phyloP scores from a whole-genome alignment of 2,113 vertebrate species.

The Chaetura pelagica region DNA sequence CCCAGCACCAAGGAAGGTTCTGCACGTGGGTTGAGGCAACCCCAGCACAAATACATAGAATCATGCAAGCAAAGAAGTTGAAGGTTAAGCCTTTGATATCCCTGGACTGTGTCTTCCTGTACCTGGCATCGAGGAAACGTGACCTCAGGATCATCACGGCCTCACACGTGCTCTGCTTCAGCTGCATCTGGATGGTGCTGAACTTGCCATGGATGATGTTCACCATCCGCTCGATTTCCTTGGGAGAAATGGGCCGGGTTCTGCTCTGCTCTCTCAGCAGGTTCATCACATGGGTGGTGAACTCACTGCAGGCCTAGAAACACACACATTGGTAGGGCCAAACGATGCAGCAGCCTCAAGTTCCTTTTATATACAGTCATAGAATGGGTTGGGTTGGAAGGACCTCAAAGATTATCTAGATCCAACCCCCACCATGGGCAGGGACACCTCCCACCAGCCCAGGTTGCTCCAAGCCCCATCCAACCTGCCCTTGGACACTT shows the following conservation, averaged over 20 bases:
- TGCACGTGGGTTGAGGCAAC: too few relatives aligned
- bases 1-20: too few relatives aligned
- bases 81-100: too few relatives aligned
- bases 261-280: slow-evolving; percentile 90
- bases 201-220: slow-evolving; percentile 89
- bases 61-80: too few relatives aligned
- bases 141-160: slow-evolving; percentile 88
- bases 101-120: not conserved
- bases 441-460: too few relatives aligned
- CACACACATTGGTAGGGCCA: not conserved
- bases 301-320: slow-evolving; percentile 89
- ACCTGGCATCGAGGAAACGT: slow-evolving; percentile 86
- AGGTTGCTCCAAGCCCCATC: too few relatives aligned
- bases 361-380: not conserved
- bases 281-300: slow-evolving; percentile 91
- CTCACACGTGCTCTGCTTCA: slow-evolving; percentile 92
- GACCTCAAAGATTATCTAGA: too few relatives aligned
- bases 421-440: too few relatives aligned
- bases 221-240: slow-evolving; percentile 88
- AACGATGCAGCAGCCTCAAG: not conserved
- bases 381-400: too few relatives aligned
- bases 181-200: slow-evolving; percentile 91
- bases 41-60: too few relatives aligned
- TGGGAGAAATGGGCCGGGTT: slow-evolving; percentile 86
- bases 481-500: too few relatives aligned